Base-by-base conservation (phyloP, 2,888 invertebrate species). In the Aplocera efformata region DNA sequence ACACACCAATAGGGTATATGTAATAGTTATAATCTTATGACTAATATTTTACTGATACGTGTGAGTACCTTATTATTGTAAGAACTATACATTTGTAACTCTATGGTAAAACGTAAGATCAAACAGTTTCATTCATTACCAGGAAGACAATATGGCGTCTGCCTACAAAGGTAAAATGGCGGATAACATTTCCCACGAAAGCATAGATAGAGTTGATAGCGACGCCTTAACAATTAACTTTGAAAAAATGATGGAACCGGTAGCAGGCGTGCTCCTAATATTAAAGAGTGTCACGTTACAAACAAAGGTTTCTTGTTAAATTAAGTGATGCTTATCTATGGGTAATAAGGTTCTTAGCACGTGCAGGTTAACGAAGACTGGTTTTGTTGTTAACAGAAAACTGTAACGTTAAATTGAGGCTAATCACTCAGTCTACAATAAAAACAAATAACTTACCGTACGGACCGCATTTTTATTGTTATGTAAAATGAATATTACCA, bases 211-310 rank as follows among this genome's bases (percentile, higher is more conserved):
- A 64, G 60, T 17, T 60, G 83, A 84, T 85, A 81, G 71, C 63
- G 43, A 56, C 65, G 65, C 60, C 60, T 67, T 79, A 79, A 85
- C 83, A 85, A 85, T 85, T 85, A 85, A 84, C 79, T 76, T 76
- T 74, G 71, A 77, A 75, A 79, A 73, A 56, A n/a, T n/a, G 63
- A 61, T 60, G 50, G 65, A 77, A 81, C 83, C 83, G 79, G 85
- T 85, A 86, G 85, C 85, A 72, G 67, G 75, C 82, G 79, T 81
- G 83, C 76, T 64, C 68, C 70, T 80, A 79, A 82, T 84, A 75
- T 74, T 79, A 81, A 82, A 69, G 60, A 73, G 58, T 59, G 56
- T 57, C 60, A 56, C 59, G 60, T 45, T 60, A 59, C 69, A 72
- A 76, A 80, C 79, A 77, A 79, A 80, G 72, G 71, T 75, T 82